Evolutionary conservation across 2,888 invertebrate species (phyloP).

Genomic region (Habroteleia sp.): DNA sequence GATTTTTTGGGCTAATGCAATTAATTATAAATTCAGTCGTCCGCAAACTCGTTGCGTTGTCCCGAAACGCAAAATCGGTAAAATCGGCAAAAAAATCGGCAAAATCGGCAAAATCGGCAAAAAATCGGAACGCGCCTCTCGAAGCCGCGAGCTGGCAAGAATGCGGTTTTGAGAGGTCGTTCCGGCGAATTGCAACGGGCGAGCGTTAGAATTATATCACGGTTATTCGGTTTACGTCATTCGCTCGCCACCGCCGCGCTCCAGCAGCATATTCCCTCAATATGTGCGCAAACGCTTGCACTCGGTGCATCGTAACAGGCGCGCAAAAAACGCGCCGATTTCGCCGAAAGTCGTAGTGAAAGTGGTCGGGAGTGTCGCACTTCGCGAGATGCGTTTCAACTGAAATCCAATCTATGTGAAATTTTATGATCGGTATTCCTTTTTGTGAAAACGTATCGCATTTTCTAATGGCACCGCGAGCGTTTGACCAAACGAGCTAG

Average conservation of each 20-base stretch:
- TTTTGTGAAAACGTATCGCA: too few species aligned
- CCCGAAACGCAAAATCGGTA: too few species aligned
- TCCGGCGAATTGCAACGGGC: slow-evolving; percentile 30
- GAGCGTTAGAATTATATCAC: slow-evolving; percentile 56
- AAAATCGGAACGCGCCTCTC: slow-evolving; percentile 8
- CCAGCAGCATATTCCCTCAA: slow-evolving; percentile 23
- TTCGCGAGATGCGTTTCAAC: slow-evolving; percentile 28
- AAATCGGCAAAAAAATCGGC: too few species aligned
- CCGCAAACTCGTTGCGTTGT: too few species aligned
- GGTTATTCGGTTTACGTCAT: slow-evolving; percentile 41
- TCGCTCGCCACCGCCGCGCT: slow-evolving; percentile 9
- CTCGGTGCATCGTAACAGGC: neutral
- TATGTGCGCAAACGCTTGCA: slow-evolving; percentile 3
- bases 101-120: too few species aligned
- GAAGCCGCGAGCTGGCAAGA: too few species aligned
- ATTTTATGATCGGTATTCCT: too few species aligned
- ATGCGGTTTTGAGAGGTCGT: too few species aligned
- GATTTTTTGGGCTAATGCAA: neutral
- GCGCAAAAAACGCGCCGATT: slow-evolving; percentile 48
- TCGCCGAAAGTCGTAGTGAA: slow-evolving; percentile 60
- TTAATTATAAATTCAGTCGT: neutral
- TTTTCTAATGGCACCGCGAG: too few species aligned
- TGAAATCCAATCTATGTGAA: slow-evolving; percentile 8
- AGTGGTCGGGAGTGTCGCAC: slow-evolving; percentile 45
- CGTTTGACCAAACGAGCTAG: too few species aligned